A percentile compares a stretch with the other conserved stretches of the same genome.
Evolutionary conservation across 2,888 invertebrate genomes (phyloP).

Genomic region (Troides helena): DNA sequence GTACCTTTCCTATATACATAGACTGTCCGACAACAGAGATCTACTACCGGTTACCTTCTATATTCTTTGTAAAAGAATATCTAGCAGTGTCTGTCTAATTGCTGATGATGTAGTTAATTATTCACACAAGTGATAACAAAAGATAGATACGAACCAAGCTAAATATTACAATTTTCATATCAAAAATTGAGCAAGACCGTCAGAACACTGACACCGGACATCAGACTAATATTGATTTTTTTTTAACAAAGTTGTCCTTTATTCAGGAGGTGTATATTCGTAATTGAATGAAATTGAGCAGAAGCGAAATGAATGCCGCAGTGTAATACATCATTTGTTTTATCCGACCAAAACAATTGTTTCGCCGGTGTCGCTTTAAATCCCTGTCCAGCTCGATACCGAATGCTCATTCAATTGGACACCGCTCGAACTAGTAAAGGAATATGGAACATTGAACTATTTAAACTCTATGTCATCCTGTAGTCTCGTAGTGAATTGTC

Average conservation of each 20-base stretch:
- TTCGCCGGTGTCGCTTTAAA: not conserved
- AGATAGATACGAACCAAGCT: no score
- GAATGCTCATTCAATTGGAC: conserved; percentile 2
- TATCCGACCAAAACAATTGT: conserved; percentile 4
- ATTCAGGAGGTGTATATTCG: not conserved
- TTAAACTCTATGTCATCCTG: not conserved
- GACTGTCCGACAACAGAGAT: no score
- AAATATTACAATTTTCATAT: no score
- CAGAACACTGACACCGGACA: not conserved
- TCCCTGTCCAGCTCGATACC: not conserved
- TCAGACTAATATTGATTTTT: not conserved
- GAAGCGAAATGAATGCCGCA: not conserved
- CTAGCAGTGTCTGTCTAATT: no score
- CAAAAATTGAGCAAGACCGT: no score
- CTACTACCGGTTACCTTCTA: no score
- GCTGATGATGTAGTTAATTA: no score
- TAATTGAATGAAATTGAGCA: not conserved
- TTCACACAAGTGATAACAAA: no score
- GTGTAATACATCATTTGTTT: conserved; percentile 5
- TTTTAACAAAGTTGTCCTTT: not conserved
- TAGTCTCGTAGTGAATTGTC: not conserved
- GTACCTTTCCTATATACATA: no score
- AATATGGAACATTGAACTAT: not conserved
- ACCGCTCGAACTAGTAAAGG: not conserved
- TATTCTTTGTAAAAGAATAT: no score